phyloP scores from a whole-genome alignment of 2,888 invertebrate genomes.

The Chesias legatella region DNA sequence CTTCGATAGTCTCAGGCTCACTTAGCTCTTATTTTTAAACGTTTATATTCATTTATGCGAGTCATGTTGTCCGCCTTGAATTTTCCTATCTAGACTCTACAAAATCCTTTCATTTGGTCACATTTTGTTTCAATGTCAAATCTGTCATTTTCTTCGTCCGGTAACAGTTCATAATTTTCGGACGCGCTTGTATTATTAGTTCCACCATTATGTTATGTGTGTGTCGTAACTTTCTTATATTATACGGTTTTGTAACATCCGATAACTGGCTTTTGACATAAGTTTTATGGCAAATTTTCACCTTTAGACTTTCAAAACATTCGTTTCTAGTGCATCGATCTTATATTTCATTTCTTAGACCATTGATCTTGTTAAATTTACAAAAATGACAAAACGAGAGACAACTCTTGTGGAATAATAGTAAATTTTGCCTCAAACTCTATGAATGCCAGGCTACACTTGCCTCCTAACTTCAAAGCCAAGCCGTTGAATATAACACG shows the following conservation, averaged over 20 bases:
- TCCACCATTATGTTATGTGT: slow-evolving; percentile 6
- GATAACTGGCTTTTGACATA: slow-evolving; percentile 22
- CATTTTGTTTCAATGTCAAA: slow-evolving; percentile 29
- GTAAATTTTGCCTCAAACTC: no score
- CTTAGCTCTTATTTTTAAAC: slow-evolving; percentile 37
- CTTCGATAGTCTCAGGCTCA: slow-evolving; percentile 47
- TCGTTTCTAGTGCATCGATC: background rate
- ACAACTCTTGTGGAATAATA: no score
- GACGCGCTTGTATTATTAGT: slow-evolving; percentile 20
- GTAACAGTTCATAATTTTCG: slow-evolving; percentile 12
- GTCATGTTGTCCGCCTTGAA: slow-evolving; percentile 40
- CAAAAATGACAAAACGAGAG: no score
- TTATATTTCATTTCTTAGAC: no score
- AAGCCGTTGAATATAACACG: no score
- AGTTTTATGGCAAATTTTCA: slow-evolving; percentile 13
- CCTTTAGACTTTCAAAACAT: slow-evolving; percentile 15
- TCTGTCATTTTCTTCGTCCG: slow-evolving; percentile 19
- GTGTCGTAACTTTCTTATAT: slow-evolving; percentile 22
- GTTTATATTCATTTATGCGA: slow-evolving; percentile 40
- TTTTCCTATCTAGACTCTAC: slow-evolving; percentile 27
- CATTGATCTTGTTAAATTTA: no score
- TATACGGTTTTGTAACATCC: slow-evolving; percentile 18
- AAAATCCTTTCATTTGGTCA: slow-evolving; percentile 37
- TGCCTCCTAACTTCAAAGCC: no score
- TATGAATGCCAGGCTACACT: no score